Evolutionary conservation across 2,797 vertebrate genomes (phyloP), one percentile per base, ranked within the genome.

Genomic region (Eleutherodactylus coqui): DNA sequence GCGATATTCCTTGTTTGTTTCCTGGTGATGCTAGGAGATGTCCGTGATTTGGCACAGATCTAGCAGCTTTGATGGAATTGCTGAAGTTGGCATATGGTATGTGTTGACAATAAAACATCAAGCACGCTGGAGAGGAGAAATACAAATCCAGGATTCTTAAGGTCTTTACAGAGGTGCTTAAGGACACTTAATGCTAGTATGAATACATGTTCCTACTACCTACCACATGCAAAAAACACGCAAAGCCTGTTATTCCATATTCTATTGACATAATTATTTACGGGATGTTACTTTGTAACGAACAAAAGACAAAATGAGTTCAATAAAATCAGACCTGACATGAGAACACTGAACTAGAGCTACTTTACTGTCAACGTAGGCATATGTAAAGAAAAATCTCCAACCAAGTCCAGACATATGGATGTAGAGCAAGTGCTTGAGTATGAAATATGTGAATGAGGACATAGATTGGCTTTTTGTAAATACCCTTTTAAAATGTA

Each of bases 11-110:
- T 36, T 72, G 4, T 82, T 72, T 55, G 47, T 72, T 72, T 82
- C 47, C 53, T 82, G 60, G 64, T 82, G 64, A 73, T 69, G 49
- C 27, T 51, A 82, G 67, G 49, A 67, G 19, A 41, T 41, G 49
- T 55, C 13, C 34, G 80, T 82, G 47, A 82, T 82, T 55, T 82
- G 80, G 67, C 80, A 82, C 45, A 34, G 80, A 38, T 55, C 27
- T 36, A 70, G 29, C 24, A 64, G 80, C 45, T 69, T 53, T 82
- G 67, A 72, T 38, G 49, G 64, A 58, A 49, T 82, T 82, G 45
- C 49, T 82, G 16, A 45, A 82, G 47, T 36, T 82, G 29, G 67
- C 51, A 78, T 60, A 55, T 78, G 34, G 76, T 78, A 78, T 78
- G 76, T 78, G 76, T 60, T 78, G 76, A 60, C 76, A 58, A 38